A percentile compares a stretch with the other conserved stretches of the same genome.
Conservation (phyloP, 64 coral and sea anemone genomes). For the Montipora capricornis region DNA sequence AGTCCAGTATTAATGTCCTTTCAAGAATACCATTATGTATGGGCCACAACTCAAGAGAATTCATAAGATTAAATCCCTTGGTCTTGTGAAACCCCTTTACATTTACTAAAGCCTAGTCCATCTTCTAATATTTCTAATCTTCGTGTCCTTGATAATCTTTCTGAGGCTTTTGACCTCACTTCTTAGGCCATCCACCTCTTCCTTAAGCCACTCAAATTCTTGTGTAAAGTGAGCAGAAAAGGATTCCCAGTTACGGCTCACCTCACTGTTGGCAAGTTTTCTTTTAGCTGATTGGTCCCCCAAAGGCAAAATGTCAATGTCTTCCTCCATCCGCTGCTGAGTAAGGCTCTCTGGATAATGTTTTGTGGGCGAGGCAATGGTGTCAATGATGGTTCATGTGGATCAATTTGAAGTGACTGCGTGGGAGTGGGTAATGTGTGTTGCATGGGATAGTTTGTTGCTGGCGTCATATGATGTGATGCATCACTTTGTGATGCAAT, state of each 20-base stretch:
- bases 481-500: background rate
- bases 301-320: background rate
- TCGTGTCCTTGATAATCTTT: constrained; percentile 4
- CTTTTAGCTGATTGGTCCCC: background rate
- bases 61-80: no score
- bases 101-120: background rate
- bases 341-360: background rate
- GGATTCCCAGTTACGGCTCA: constrained; percentile 13
- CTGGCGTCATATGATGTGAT: background rate
- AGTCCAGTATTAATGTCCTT: no score
- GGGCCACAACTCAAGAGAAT: no score
- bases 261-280: background rate
- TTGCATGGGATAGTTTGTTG: background rate
- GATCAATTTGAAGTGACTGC: background rate
- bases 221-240: constrained; percentile 37
- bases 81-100: no score
- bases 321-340: background rate
- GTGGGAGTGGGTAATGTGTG: background rate
- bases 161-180: constrained; percentile 14
- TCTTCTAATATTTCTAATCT: background rate
- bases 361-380: background rate
- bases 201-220: constrained; percentile 46
- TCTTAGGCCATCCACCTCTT: constrained; percentile 33
- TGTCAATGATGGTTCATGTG: background rate
- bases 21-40: no score